Evolutionary conservation across 2,888 invertebrate species (phyloP), one percentile per base, ranked within the genome.

Genomic region (Silvanus unidentatus): DNA sequence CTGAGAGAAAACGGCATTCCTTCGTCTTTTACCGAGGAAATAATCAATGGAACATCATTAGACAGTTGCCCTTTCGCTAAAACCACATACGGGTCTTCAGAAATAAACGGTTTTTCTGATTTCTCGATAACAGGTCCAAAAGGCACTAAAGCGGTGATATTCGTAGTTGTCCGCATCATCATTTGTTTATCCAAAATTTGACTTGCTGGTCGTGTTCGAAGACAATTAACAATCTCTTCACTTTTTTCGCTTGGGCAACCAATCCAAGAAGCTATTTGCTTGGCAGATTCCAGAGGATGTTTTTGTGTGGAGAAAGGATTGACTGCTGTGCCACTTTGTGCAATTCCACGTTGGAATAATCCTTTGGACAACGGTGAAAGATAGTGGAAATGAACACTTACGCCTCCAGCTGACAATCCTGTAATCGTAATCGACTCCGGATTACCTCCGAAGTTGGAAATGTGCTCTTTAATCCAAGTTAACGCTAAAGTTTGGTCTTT

Each of bases 401-500:
- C 83, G 28, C 80, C 85, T 0, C 87, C 87, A 0, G 86, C 81
- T 1, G 85, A 85, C 57, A 78, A 75, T 2, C 87, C 87, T 0
- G 78, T 65, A 2, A 86, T 61, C 0, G 84, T 81, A 15, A 86
- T 74, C 47, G 78, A 78, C 36, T 79, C 75, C 1, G 82, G 77
- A 69, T 86, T 78, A 0, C 86, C 86, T 1, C 82, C 83, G 56
- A 87, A 86, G 62, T 72, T 72, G 50, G 75, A 69, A 46, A 86
- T 82, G 63, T 86, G 82, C 35, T 76, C 66, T 45, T 78, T 77
- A 0, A 84, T 69, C 85, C 85, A 87, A 50, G 76, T 75, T 35
- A 87, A 64, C 0, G 84, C 86, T 52, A 81, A 73, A 16, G 73
- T 72, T 69, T 86, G 86, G 72, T 86, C 86, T 60, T 85, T 86